Percentiles rank a stretch among this genome's conserved stretches.
These are phyloP conservation scores for Eupeodes latifasciatus DNA, from an alignment of 2,888 invertebrate genomes.

Conservation along the genomic window DNA sequence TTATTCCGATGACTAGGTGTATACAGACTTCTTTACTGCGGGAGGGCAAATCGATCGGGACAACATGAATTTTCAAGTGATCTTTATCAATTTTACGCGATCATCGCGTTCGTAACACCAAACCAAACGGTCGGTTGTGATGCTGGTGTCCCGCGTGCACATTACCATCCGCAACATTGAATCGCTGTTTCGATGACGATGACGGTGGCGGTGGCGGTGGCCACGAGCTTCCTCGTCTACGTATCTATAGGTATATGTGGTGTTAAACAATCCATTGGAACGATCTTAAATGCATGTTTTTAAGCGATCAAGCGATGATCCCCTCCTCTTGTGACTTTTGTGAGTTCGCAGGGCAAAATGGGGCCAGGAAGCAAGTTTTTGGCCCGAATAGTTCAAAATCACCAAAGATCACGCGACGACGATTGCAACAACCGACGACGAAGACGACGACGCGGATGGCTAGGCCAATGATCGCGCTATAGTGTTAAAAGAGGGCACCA, in stretches of 20 bases:
- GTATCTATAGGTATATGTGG: constrained; percentile 29
- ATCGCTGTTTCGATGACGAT: constrained; percentile 8
- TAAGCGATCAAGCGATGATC: constrained; percentile 69
- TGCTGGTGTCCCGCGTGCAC: constrained; percentile 60
- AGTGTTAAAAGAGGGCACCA: constrained; percentile 10
- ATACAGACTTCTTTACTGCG: constrained; percentile 47
- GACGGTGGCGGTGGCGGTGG: constrained; percentile 20
- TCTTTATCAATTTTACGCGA: constrained; percentile 76
- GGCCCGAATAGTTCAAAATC: constrained; percentile 67
- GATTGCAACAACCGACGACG: constrained; percentile 1
- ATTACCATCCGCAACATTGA: constrained; percentile 62
- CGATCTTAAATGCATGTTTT: constrained; percentile 76
- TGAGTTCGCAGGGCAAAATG: constrained; percentile 31
- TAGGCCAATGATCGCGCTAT: constrained; percentile 44
- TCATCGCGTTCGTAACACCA: constrained; percentile 70
- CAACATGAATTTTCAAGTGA: constrained; percentile 72
- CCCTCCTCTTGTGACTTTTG: constrained; percentile 12
- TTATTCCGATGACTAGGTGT: constrained; percentile 7
- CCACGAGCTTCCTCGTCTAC: constrained; percentile 42
- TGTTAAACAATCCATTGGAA: constrained; percentile 74
- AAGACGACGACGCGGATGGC: constrained; percentile 6
- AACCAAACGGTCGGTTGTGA: constrained; percentile 27
- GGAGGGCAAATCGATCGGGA: constrained; percentile 76
- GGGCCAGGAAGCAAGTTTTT: constrained; percentile 52
- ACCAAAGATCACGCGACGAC: constrained; percentile 71